These are phyloP conservation scores for Platanista minor DNA, from an alignment of 2,113 vertebrate species.

Conservation along the genomic window DNA sequence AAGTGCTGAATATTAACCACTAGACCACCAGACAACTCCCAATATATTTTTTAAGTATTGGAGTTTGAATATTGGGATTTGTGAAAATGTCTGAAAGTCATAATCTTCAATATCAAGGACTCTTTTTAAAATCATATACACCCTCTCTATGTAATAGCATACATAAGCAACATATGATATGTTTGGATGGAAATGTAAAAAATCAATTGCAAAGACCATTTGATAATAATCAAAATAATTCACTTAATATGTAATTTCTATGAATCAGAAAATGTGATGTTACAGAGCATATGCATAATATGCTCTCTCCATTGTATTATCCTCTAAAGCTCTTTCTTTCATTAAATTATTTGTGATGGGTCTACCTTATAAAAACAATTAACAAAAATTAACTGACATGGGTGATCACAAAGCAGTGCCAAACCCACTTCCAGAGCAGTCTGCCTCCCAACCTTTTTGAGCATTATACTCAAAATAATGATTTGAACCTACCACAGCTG, in stretches of 20 bases:
- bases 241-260: background rate
- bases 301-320: background rate
- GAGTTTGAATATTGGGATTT: background rate
- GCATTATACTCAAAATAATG: background rate
- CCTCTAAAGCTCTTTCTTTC: background rate
- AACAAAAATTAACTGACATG: constrained; percentile 5
- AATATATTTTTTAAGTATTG: background rate
- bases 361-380: constrained; percentile 18
- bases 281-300: background rate
- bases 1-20: no score
- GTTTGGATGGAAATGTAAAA: background rate
- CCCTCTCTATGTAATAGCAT: background rate
- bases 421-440: constrained; percentile 2
- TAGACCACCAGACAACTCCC: no score
- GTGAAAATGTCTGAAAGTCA: background rate
- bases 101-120: background rate
- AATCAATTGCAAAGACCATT: constrained; percentile 24
- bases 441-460: constrained; percentile 2
- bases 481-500: background rate
- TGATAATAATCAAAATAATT: constrained; percentile 10
- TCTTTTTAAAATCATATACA: background rate
- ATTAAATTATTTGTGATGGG: constrained; percentile 13
- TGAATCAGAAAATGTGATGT: background rate
- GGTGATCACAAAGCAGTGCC: background rate
- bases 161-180: background rate